Percentiles rank a stretch among this genome's conserved stretches.
Evolutionary conservation across 1,140 invertebrate genomes (phyloP).

Genomic region (Harlomillsia oculata): DNA sequence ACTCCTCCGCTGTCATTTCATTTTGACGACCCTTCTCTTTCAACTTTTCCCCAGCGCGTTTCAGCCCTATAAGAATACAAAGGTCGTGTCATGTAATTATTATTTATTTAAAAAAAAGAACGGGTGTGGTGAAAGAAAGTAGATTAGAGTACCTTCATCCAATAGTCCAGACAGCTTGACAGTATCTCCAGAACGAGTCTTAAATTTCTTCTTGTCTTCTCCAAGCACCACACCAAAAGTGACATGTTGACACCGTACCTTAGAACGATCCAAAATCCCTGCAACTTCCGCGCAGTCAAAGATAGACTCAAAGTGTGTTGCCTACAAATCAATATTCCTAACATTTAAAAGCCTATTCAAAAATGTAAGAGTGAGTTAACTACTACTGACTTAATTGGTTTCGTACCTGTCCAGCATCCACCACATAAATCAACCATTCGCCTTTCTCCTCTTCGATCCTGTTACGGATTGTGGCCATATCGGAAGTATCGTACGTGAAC

Average conservation of each 20-base stretch:
- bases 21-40: conserved; percentile 83
- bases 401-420: conserved; percentile 77
- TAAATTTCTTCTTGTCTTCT: conserved; percentile 98
- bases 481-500: conserved; percentile 98
- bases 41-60: conserved; percentile 71
- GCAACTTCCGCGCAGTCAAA: conserved; percentile 59
- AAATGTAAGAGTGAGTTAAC: not conserved
- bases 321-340: too few relatives aligned
- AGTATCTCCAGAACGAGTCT: conserved; percentile 95
- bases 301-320: conserved; percentile 72
- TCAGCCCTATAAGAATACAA: conserved; percentile 53
- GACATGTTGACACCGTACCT: conserved; percentile 74
- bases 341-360: not conserved
- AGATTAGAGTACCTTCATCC: conserved; percentile 74
- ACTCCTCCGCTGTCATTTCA: conserved; percentile 70
- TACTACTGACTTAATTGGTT: conserved; percentile 17
- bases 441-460: conserved; percentile 77
- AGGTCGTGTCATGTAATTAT: not conserved
- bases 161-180: conserved; percentile 82
- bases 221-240: conserved; percentile 95
- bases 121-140: not conserved
- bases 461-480: conserved; percentile 84
- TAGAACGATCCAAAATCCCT: conserved; percentile 56
- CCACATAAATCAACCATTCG: conserved; percentile 90
- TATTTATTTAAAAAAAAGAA: not conserved